Percentiles rank a stretch among this genome's conserved stretches.
phyloP scores from a whole-genome alignment of 2,797 vertebrate genomes.

The Tadarida brasiliensis region DNA sequence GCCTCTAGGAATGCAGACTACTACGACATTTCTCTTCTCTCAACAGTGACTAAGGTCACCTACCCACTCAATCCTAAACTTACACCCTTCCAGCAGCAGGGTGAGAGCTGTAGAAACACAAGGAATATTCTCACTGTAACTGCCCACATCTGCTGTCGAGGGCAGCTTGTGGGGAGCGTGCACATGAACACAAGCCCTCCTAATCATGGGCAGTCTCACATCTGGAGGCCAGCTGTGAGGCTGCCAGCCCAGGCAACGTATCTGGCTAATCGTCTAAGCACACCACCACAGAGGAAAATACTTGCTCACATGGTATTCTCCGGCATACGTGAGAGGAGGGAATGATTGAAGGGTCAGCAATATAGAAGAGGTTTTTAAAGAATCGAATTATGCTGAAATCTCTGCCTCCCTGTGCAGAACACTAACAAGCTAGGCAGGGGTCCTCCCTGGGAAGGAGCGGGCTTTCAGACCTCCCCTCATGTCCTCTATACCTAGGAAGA shows the following conservation, averaged over 20 bases:
- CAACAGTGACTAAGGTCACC: neutral
- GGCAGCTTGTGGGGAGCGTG: neutral
- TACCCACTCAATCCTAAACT: neutral
- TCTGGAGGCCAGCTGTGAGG: constrained; percentile 38
- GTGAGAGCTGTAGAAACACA: neutral
- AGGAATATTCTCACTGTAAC: neutral
- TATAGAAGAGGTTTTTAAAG: neutral
- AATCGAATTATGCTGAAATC: neutral
- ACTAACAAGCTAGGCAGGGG: neutral
- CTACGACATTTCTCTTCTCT: neutral
- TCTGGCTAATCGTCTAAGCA: neutral
- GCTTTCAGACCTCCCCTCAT: neutral
- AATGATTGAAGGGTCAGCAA: neutral
- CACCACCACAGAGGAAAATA: neutral
- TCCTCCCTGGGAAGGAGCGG: neutral
- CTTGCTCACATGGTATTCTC: neutral
- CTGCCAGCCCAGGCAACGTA: neutral
- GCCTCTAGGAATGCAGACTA: neutral
- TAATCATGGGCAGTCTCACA: rapidly evolving
- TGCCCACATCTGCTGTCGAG: neutral
- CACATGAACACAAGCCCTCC: rapidly evolving
- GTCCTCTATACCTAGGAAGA: neutral
- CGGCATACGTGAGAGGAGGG: neutral
- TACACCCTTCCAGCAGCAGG: neutral
- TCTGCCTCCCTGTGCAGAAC: neutral